These are phyloP conservation scores for Drosophila bocqueti DNA, from an alignment of 1,140 invertebrate species.

Conservation along the genomic window DNA sequence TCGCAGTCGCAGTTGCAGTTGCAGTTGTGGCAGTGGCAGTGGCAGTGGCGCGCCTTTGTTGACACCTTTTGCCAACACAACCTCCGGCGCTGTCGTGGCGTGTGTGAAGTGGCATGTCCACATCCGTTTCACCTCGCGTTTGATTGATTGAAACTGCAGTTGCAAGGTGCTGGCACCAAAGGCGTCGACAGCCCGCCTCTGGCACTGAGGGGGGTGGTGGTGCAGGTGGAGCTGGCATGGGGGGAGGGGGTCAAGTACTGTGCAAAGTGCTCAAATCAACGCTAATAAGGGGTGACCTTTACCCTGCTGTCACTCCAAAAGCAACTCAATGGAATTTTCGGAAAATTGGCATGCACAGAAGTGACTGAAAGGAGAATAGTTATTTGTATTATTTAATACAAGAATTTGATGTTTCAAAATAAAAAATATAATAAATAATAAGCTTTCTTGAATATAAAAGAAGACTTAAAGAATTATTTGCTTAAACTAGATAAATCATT, in stretches of 20 bases:
- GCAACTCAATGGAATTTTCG: slow-evolving; percentile 5
- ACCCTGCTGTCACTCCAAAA: slow-evolving; percentile 5
- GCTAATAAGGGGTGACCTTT: slow-evolving; percentile 57
- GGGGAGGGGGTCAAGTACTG: neutral
- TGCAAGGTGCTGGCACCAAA: slow-evolving; percentile 41
- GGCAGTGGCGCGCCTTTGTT: slow-evolving; percentile 52
- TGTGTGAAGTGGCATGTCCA: slow-evolving; percentile 72
- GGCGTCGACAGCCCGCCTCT: slow-evolving; percentile 45
- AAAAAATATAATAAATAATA: no score
- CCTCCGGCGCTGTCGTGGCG: slow-evolving; percentile 52
- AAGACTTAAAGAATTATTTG: no score
- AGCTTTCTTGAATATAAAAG: no score
- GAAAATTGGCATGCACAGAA: neutral
- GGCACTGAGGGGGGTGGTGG: slow-evolving; percentile 1
- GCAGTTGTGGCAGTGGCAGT: slow-evolving; percentile 10
- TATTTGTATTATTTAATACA: neutral
- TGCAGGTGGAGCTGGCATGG: neutral
- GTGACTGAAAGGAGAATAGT: neutral
- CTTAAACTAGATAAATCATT: no score
- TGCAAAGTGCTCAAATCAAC: slow-evolving; percentile 52
- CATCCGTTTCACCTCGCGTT: slow-evolving; percentile 58
- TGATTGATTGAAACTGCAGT: slow-evolving; percentile 77
- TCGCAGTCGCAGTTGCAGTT: slow-evolving; percentile 8
- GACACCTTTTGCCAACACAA: slow-evolving; percentile 48
- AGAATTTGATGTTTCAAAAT: neutral